These are phyloP conservation scores for Acanthiza pusilla DNA, from an alignment of 2,797 vertebrate species.

Conservation along the genomic window DNA sequence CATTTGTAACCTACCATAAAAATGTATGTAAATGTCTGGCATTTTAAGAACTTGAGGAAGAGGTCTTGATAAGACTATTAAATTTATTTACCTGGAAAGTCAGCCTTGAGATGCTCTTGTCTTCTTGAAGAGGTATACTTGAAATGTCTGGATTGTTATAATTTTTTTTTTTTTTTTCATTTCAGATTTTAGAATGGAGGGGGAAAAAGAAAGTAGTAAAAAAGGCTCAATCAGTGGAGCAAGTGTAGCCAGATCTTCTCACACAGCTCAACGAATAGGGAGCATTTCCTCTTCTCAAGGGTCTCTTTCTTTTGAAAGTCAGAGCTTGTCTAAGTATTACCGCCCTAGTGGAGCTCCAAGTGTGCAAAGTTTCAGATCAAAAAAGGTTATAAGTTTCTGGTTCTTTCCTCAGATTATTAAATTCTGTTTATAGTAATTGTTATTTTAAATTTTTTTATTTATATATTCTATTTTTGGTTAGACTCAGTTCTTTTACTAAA, in stretches of 20 bases:
- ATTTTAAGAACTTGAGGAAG: neutral
- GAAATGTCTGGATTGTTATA: neutral
- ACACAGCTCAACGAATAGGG: accelerated
- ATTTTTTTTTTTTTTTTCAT: neutral
- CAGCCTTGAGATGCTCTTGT: neutral
- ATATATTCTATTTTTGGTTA: neutral
- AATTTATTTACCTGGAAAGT: neutral
- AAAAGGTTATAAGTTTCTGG: constrained; percentile 62
- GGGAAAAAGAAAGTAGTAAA: neutral
- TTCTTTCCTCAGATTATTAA: neutral
- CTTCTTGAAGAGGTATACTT: neutral
- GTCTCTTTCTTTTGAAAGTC: neutral
- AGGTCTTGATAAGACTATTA: neutral
- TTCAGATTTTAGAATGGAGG: constrained; percentile 17
- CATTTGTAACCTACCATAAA: neutral
- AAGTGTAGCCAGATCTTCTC: neutral
- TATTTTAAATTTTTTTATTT: neutral
- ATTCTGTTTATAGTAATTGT: neutral
- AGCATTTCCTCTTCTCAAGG: neutral
- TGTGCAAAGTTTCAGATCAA: constrained; percentile 67
- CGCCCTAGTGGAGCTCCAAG: constrained; percentile 44
- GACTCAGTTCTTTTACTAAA: neutral
- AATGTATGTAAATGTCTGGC: neutral
- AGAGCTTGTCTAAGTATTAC: constrained; percentile 36
- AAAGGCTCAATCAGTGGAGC: neutral